Evolutionary conservation across 2,888 invertebrate genomes (phyloP).

Genomic region (Pachycephus smyrnensis): DNA sequence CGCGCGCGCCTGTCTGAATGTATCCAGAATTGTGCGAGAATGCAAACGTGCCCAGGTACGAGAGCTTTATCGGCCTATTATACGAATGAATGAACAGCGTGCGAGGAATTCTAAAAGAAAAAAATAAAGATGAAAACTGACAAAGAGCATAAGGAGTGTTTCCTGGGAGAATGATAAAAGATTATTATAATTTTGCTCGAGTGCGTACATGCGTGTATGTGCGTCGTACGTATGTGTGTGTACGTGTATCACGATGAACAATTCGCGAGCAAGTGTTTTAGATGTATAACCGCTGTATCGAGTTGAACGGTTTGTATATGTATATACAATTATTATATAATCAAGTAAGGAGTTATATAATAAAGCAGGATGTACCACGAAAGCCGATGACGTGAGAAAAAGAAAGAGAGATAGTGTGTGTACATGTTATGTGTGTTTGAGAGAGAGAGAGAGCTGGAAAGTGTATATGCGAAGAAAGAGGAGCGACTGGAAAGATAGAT

Average conservation of each 20-base stretch:
- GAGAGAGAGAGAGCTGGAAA: constrained; percentile 16
- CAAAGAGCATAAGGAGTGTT: background rate
- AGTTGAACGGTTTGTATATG: constrained; percentile 54
- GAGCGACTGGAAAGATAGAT: background rate
- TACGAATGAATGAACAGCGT: background rate
- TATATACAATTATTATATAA: constrained; percentile 50
- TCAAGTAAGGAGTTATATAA: constrained; percentile 33
- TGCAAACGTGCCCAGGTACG: background rate
- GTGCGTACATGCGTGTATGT: background rate
- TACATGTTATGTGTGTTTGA: background rate
- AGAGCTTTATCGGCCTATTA: constrained; percentile 3
- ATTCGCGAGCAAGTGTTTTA: constrained; percentile 37
- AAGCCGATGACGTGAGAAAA: background rate
- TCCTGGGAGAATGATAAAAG: background rate
- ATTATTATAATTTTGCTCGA: background rate
- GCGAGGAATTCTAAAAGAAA: background rate
- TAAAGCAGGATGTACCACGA: constrained; percentile 19
- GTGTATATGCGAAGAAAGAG: constrained; percentile 6
- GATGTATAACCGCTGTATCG: constrained; percentile 47
- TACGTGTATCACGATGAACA: background rate
- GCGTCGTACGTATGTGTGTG: background rate
- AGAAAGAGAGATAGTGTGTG: background rate
- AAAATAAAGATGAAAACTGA: background rate
- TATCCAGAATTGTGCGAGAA: background rate
- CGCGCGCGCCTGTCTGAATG: background rate